These are phyloP conservation scores for Orchesella flavescens DNA, from an alignment of 2,888 invertebrate species.

Conservation along the genomic window DNA sequence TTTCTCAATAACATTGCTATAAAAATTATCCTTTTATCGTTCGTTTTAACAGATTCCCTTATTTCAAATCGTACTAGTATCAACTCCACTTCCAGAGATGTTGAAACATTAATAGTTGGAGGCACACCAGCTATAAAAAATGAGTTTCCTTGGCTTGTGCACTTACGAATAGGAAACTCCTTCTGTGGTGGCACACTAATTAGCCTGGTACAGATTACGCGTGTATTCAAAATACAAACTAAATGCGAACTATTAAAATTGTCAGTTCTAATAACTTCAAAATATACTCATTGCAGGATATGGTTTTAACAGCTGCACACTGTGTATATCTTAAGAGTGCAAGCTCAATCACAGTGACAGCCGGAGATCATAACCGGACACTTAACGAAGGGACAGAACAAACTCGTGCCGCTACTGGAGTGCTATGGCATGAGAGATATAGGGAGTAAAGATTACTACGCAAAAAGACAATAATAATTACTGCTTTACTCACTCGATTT, in stretches of 20 bases:
- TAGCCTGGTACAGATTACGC: neutral
- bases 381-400: slow-evolving; percentile 15
- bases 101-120: slow-evolving; percentile 30
- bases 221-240: neutral
- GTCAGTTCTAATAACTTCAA: neutral
- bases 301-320: slow-evolving; percentile 48
- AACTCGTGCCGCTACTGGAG: neutral
- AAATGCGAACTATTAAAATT: neutral
- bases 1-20: too few species aligned
- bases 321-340: slow-evolving; percentile 9
- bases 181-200: slow-evolving; percentile 48
- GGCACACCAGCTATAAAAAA: slow-evolving; percentile 5
- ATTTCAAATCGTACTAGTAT: too few species aligned
- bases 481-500: neutral
- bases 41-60: too few species aligned
- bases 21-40: too few species aligned
- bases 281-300: slow-evolving; percentile 15
- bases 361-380: slow-evolving; percentile 30
- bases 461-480: neutral
- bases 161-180: neutral
- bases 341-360: neutral
- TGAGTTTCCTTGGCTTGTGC: slow-evolving; percentile 53
- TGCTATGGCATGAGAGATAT: slow-evolving; percentile 23
- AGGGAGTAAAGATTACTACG: too few species aligned
- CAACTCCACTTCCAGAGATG: neutral